phyloP scores from a whole-genome alignment of 2,888 invertebrate species.

The Aphrophora alni region DNA sequence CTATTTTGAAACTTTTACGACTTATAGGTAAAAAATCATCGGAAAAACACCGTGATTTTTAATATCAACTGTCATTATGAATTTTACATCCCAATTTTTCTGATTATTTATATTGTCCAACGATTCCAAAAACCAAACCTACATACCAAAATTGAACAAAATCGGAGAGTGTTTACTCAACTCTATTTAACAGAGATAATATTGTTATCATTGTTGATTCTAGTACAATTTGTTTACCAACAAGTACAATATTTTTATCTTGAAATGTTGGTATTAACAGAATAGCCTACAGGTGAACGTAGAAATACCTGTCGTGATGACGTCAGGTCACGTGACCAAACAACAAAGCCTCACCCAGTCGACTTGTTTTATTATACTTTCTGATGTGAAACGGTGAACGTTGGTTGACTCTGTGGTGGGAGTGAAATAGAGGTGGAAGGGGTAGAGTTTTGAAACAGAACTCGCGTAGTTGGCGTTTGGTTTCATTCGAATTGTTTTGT shows the following conservation, averaged over 20 bases:
- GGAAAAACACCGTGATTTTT: no score
- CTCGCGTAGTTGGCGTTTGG: not conserved
- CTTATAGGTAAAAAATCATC: no score
- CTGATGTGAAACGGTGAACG: constrained; percentile 20
- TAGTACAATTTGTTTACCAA: not conserved
- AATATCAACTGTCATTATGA: no score
- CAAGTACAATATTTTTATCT: not conserved
- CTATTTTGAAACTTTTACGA: no score
- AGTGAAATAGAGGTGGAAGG: constrained; percentile 34
- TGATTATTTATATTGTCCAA: no score
- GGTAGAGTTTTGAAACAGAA: not conserved
- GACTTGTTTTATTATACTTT: constrained; percentile 38
- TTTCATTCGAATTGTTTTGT: not conserved
- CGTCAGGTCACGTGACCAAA: constrained; percentile 32
- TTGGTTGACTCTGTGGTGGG: constrained; percentile 17
- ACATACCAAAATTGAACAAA: no score
- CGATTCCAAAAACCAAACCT: no score
- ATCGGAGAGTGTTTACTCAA: no score
- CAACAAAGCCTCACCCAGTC: constrained; percentile 32
- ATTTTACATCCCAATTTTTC: no score
- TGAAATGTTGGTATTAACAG: not conserved
- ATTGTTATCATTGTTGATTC: no score
- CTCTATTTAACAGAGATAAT: no score
- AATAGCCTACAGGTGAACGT: constrained; percentile 2
- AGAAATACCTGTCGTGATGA: constrained; percentile 19